Base-by-base conservation (phyloP, 2,113 vertebrate species). In the Drymodes brunneopygia region DNA sequence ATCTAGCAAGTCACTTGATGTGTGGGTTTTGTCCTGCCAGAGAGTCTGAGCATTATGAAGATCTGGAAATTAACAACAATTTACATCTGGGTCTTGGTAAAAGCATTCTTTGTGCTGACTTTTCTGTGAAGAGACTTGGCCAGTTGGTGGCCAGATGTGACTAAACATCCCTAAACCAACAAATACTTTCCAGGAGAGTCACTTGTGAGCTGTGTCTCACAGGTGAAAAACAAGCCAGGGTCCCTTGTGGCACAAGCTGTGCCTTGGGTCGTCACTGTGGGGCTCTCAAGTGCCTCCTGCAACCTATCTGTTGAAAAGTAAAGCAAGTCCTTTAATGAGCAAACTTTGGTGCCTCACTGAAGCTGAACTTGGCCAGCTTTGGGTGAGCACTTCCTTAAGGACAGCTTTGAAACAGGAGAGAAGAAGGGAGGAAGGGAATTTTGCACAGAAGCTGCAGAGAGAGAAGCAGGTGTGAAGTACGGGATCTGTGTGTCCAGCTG, bases 151-250 rank as follows among this genome's bases (percentile, higher is more conserved):
- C 60, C 64, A 88, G 67, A 88, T 93, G 66, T 80, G 45, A 85
- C 45, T 35, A 22, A 65, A 53, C 5, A 3, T 45, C 65, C 16
- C 33, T 66, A 73, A 88, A 86, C 23, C 18, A 74, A 69, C 31
- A 88, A 73, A 94, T 82, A 90, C 25, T 88, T 93, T 95, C 84
- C 90, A 85, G 51, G 35, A 95, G 88, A 94, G 62, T 75, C 88
- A 72, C 45, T 79, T 29, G 15, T 58, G 56, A 84, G 23, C 69
- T 2, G 3, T 38, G 62, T 28, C 81, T 93, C 66, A 35, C 88
- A 93, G 75, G 79, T 92, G 85, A 62, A 86, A 94, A 95, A 92
- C 88, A 90, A 70, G 12, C 42, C 11, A 0, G 47, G 38, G 65
- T 92, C 94, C 80, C 92, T 31, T 65, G 94, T 69, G 92, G 51